phyloP scores from a whole-genome alignment of 2,113 vertebrate genomes.

The Typhlomys cinereus region DNA sequence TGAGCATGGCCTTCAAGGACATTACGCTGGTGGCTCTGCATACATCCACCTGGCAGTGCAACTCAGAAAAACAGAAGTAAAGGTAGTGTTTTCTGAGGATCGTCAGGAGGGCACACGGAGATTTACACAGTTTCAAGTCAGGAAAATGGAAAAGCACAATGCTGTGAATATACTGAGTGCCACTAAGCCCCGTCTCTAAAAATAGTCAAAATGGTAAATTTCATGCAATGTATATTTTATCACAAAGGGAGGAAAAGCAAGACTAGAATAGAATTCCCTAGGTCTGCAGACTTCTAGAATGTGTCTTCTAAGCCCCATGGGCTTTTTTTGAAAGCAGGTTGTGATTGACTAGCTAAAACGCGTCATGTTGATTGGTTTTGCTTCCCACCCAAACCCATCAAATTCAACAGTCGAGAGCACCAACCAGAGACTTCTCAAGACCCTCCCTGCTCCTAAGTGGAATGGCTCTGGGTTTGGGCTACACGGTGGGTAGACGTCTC shows the following conservation, averaged over 20 bases:
- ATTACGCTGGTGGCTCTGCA: background rate
- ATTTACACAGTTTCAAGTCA: background rate
- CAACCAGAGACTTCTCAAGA: background rate
- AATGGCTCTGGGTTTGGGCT: background rate
- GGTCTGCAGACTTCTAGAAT: background rate
- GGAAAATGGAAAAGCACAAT: background rate
- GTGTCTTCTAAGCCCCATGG: background rate
- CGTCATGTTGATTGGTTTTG: conserved; percentile 20
- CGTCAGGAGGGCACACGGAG: background rate
- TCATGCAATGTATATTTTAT: background rate
- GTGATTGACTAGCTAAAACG: background rate
- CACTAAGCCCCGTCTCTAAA: background rate
- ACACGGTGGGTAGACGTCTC: background rate
- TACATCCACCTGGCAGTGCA: background rate
- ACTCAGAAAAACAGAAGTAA: background rate
- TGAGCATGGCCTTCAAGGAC: background rate
- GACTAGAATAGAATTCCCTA: background rate
- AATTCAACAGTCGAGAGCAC: conserved; percentile 23
- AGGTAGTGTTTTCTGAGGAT: background rate
- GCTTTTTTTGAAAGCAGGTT: background rate
- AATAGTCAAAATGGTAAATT: background rate
- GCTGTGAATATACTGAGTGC: background rate
- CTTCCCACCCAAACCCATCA: conserved; percentile 42
- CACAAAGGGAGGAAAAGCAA: background rate
- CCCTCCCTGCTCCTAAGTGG: background rate